Percentiles rank a stretch among this genome's conserved stretches.
Conservation (phyloP, 2,113 vertebrate species). For the Cavia aperea region DNA sequence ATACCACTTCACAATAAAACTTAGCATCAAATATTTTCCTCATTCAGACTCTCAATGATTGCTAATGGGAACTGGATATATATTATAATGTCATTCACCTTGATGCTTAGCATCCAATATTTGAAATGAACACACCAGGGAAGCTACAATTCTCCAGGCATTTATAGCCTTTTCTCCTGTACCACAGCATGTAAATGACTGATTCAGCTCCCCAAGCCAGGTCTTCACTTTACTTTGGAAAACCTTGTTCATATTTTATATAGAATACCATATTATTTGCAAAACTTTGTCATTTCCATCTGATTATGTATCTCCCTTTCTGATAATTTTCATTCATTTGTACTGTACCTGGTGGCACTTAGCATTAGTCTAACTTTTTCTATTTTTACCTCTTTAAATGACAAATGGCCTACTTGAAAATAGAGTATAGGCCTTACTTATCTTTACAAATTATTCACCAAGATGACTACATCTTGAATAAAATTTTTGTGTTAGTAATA, state of each 20-base stretch:
- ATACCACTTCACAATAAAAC: slow-evolving; percentile 25
- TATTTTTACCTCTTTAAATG: neutral
- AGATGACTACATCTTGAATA: neutral
- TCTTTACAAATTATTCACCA: neutral
- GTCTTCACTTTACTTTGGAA: neutral
- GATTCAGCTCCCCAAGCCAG: neutral
- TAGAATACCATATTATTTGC: neutral
- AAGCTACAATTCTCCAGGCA: neutral
- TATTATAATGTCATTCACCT: neutral
- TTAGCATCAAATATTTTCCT: slow-evolving; percentile 30
- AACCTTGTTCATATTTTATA: neutral
- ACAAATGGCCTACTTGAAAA: neutral
- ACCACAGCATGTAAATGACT: neutral
- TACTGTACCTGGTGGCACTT: neutral
- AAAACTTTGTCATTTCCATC: neutral
- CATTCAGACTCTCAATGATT: neutral
- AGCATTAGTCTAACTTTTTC: neutral
- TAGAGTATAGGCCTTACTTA: neutral
- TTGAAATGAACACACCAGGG: neutral
- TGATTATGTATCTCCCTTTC: neutral
- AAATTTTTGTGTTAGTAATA: neutral
- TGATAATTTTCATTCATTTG: neutral
- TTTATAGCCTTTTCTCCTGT: neutral
- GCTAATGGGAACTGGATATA: neutral
- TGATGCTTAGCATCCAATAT: neutral